These are phyloP conservation scores for Sarcophaga rosellei DNA, from an alignment of 2,888 invertebrate species.

Conservation along the genomic window DNA sequence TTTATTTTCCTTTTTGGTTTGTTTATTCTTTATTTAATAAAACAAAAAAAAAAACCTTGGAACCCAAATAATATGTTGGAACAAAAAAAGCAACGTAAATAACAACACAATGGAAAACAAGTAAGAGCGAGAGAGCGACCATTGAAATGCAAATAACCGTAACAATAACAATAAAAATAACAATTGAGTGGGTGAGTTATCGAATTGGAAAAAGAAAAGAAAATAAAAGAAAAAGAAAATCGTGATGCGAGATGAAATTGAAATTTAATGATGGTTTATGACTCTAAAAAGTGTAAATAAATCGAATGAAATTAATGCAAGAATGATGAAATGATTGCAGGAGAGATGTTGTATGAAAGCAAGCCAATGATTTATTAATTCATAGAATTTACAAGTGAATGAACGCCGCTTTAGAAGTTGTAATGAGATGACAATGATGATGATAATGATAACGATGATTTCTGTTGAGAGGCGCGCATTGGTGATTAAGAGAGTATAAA, in stretches of 20 bases:
- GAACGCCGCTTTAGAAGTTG: neutral
- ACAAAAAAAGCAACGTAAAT: neutral
- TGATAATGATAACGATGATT: slow-evolving; percentile 39
- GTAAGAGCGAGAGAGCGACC: no score
- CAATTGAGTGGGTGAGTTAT: slow-evolving; percentile 35
- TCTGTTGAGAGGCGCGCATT: neutral
- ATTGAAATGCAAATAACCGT: neutral
- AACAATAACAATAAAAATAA: slow-evolving; percentile 41
- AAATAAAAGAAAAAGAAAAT: slow-evolving; percentile 15
- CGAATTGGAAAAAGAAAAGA: neutral
- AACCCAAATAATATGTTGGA: neutral
- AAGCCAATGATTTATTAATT: slow-evolving; percentile 22
- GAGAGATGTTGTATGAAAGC: slow-evolving; percentile 11
- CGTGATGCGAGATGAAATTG: neutral
- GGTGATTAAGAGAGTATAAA: neutral
- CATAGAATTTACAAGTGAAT: neutral
- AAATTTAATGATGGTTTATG: slow-evolving; percentile 26
- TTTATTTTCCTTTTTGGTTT: neutral
- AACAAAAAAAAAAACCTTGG: neutral
- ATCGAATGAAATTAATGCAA: slow-evolving; percentile 11
- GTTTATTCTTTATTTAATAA: neutral
- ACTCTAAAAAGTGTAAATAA: slow-evolving; percentile 38
- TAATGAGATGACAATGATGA: slow-evolving; percentile 1
- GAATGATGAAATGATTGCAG: slow-evolving; percentile 26
- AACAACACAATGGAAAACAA: no score